phyloP scores from a whole-genome alignment of 2,797 vertebrate species.

The Melanotaenia maccullochi region DNA sequence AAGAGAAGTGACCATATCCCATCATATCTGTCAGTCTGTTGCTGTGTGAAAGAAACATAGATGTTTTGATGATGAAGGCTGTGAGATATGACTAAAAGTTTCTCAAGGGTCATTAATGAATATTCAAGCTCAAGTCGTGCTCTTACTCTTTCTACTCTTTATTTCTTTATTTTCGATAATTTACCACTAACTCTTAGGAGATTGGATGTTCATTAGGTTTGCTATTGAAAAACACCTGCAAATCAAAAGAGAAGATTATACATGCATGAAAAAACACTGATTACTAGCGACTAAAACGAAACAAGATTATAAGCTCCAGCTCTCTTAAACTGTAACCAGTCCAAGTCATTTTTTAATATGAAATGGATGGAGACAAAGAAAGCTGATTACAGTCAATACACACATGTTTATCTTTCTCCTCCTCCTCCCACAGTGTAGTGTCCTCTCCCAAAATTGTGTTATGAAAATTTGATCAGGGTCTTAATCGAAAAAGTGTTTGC shows the following conservation, averaged over 20 bases:
- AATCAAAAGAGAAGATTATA: constrained; percentile 2
- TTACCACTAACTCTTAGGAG: background rate
- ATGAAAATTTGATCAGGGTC: constrained; percentile 73
- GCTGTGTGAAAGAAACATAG: background rate
- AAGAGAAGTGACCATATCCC: background rate
- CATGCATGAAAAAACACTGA: background rate
- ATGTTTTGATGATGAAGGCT: background rate
- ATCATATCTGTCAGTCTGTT: background rate
- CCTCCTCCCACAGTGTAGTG: constrained; percentile 2
- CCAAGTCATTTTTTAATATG: constrained; percentile 3
- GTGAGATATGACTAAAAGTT: background rate
- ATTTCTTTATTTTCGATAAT: background rate
- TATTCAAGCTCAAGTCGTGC: background rate
- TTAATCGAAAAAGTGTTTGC: constrained; percentile 62
- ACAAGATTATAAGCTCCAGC: constrained; percentile 1
- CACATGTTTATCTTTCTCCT: constrained; percentile 2
- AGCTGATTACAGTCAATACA: constrained; percentile 41
- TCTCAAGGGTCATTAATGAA: background rate
- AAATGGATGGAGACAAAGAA: constrained; percentile 51
- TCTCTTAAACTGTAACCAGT: background rate
- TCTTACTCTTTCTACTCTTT: background rate
- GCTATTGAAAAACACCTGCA: background rate
- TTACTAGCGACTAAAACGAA: constrained; percentile 1
- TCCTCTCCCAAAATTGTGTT: constrained; percentile 62
- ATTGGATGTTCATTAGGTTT: background rate